Evolutionary conservation across 2,888 invertebrate species (phyloP), one percentile per base, ranked within the genome.

Genomic region (Lasioglossum figueresi): DNA sequence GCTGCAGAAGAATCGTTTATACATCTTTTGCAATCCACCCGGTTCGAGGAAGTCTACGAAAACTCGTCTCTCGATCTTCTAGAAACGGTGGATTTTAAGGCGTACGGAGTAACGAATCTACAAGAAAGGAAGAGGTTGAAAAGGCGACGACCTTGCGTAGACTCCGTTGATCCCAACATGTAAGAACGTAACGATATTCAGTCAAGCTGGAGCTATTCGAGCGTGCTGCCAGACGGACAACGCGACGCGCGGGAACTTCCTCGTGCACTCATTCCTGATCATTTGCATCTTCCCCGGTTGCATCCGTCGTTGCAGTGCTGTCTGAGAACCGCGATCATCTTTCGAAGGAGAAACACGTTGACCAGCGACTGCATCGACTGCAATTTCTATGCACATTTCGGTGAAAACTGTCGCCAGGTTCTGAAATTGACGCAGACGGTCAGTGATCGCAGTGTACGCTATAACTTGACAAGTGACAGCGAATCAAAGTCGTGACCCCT

Each of bases 121-220:
- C n/a, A 78, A 45, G 12, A 10, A 77, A 66, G 40, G 48, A 76
- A 71, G 66, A 71, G 12, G 3, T 27, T 4, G 48, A 72, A 73
- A 70, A 79, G 59, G 66, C 34, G 75, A 68, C 66, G 85, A 63
- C 88, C 83, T 90, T 88, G 87, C 71, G 52, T 68, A 34, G 16
- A 16, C 70, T 79, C 40, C 19, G 31, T 75, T 76, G 52, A 52
- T 83, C 72, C 37, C 45, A 23, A 45, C 45, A 43, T 71, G 74
- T 84, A 79, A 79, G 68, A 75, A 6, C 68, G 72, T 71, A 80
- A 70, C 63, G 48, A 68, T 73, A 84, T 83, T 86, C 82, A 90
- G 86, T 86, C 88, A 91, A 88, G 88, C 90, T 90, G 88, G 89
- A 89, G 87, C 89, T 59, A 84, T 63, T 72, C 80, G n/a, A 75